These are phyloP conservation scores for Coilia nasus DNA, from an alignment of 2,797 vertebrate species.

Conservation along the genomic window DNA sequence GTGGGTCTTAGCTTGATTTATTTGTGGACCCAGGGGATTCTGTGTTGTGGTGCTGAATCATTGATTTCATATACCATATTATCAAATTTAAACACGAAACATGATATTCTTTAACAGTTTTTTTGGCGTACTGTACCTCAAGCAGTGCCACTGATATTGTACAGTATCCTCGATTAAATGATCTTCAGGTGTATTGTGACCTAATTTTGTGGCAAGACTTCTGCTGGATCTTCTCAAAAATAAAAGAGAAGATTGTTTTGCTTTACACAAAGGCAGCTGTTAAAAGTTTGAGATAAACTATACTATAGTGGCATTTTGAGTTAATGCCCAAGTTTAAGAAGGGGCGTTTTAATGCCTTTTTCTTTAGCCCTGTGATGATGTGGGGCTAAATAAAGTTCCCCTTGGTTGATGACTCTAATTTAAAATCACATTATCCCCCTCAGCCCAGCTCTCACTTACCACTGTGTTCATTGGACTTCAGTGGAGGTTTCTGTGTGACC, in stretches of 20 bases:
- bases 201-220: no score
- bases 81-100: neutral
- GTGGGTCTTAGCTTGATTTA: neutral
- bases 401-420: slow-evolving; percentile 13
- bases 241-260: neutral
- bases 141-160: neutral
- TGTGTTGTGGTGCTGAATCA: neutral
- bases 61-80: neutral
- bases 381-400: neutral
- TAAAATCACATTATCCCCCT: slow-evolving; percentile 20
- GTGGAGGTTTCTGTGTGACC: neutral
- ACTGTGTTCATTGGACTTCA: neutral
- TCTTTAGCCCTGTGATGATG: neutral
- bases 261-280: neutral
- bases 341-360: neutral
- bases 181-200: neutral
- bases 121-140: neutral
- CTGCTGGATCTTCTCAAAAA: neutral
- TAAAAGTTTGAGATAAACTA: neutral
- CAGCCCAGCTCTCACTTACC: neutral
- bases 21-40: neutral
- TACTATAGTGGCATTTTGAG: neutral
- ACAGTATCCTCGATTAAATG: neutral
- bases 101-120: neutral
- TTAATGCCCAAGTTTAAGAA: neutral